Conservation (phyloP, 2,113 vertebrate species). For the Vicugna pacos region DNA sequence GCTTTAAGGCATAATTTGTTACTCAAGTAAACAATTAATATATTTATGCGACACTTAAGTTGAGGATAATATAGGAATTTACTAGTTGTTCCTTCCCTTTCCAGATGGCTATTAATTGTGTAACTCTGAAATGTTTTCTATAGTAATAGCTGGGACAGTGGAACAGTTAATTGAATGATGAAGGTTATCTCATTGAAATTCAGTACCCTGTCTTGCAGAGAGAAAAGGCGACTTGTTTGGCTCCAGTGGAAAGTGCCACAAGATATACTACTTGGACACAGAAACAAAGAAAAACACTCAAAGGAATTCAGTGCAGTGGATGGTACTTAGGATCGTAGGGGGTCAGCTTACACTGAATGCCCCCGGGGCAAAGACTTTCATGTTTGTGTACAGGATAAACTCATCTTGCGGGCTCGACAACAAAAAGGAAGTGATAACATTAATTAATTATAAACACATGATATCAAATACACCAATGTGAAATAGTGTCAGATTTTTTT, state of each 20-base stretch:
- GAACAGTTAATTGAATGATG: slow-evolving; percentile 49
- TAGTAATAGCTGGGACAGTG: slow-evolving; percentile 19
- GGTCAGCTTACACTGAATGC: neutral
- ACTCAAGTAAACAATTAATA: slow-evolving; percentile 52
- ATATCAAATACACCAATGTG: slow-evolving; percentile 55
- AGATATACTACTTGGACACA: neutral
- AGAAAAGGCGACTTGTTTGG: neutral
- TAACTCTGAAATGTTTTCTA: slow-evolving; percentile 43
- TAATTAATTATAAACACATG: slow-evolving; percentile 70
- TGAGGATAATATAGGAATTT: neutral
- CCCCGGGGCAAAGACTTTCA: slow-evolving; percentile 3
- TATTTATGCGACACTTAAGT: slow-evolving; percentile 56
- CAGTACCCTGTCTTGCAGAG: neutral
- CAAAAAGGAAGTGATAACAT: slow-evolving; percentile 59
- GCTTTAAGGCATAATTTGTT: slow-evolving; percentile 36
- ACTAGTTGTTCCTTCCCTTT: slow-evolving; percentile 3
- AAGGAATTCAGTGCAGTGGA: neutral
- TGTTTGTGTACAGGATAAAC: slow-evolving; percentile 35
- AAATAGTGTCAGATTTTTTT: slow-evolving; percentile 35
- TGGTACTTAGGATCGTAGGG: neutral
- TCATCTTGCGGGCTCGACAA: slow-evolving; percentile 1
- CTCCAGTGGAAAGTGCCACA: neutral
- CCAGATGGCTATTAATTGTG: slow-evolving; percentile 13
- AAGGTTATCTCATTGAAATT: slow-evolving; percentile 54
- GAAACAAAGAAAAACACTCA: slow-evolving; percentile 12